Base-by-base conservation (phyloP, 2,888 invertebrate species). In the Pyrgus malvae region DNA sequence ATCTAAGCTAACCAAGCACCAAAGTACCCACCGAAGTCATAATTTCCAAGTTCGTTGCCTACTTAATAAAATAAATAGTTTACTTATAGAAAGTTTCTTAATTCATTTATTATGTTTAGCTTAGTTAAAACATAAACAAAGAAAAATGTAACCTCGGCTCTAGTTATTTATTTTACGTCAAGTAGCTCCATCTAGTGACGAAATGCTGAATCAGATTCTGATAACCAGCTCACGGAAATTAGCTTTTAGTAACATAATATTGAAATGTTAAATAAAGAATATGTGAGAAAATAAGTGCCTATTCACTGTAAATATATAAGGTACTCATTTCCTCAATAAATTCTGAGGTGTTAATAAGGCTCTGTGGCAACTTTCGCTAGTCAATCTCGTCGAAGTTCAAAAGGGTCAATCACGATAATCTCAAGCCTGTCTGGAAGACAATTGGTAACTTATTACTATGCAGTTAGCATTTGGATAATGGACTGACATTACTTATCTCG, bases 351-450 rank as follows among this genome's bases (percentile, higher is more conserved):
- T 1, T 35, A 46, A 35, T 35, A 46, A n/a, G 14, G 23, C n/a
- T 11, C 33, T 38, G 35, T 19, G 1, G 29, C 16, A 29, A 53
- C 53, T 53, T 48, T 37, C 16, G 29, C 38, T 23, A 31, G 45
- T 53, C 38, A 46, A 40, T 46, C 53, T 45, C 29, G 38, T 40
- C n/a, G 31, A 6, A 29, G 45, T 53, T 53, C 53, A 53, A 23
- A 48, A 51, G 29, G 45, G 45, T 38, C 53, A 46, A 46, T 40
- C 45, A 12, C 23, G 45, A 53, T 53, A 53, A 53, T 53, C 45
- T 23, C 31, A n/a, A 17, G 38, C 14, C 53, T 46, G 38, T 45
- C 51, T 14, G 23, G 40, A 40, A 31, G 37, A 53, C 53, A 53
- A 53, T 53, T 16, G 29, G 31, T 45, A 45, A 53, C 45, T 53